phyloP scores from a whole-genome alignment of 2,888 invertebrate genomes.

The Tholera decimalis region DNA sequence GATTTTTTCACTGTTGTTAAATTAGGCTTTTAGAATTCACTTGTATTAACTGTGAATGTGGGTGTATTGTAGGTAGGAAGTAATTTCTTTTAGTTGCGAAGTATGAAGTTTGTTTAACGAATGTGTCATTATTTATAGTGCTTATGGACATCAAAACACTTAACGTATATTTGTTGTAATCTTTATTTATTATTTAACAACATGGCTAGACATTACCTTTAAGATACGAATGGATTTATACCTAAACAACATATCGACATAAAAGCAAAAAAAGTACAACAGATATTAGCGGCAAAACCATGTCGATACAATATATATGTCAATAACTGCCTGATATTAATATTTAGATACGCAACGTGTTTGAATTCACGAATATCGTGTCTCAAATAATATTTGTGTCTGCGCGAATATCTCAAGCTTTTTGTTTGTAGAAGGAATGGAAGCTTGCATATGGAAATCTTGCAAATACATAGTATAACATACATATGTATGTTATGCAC shows the following conservation, averaged over 20 bases:
- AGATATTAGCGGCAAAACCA: conserved; percentile 27
- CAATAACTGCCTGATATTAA: conserved; percentile 55
- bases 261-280: conserved; percentile 12
- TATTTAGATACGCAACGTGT: conserved; percentile 41
- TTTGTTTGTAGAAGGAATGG: not conserved
- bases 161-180: not conserved
- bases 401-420: conserved; percentile 6
- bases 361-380: conserved; percentile 40
- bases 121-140: not conserved
- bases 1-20: conserved; percentile 47
- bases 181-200: not conserved
- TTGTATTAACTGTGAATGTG: not conserved
- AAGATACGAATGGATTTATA: conserved; percentile 13
- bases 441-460: not conserved
- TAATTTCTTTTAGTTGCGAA: not conserved
- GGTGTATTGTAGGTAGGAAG: conserved; percentile 17
- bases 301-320: conserved; percentile 54
- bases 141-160: not conserved
- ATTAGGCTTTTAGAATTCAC: conserved; percentile 37
- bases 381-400: conserved; percentile 42
- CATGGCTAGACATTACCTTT: not conserved
- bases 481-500: no score
- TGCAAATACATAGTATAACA: no score
- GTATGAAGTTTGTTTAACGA: conserved; percentile 1
- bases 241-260: conserved; percentile 22